phyloP scores from a whole-genome alignment of 2,113 vertebrate species.

The Urocitellus parryii region DNA sequence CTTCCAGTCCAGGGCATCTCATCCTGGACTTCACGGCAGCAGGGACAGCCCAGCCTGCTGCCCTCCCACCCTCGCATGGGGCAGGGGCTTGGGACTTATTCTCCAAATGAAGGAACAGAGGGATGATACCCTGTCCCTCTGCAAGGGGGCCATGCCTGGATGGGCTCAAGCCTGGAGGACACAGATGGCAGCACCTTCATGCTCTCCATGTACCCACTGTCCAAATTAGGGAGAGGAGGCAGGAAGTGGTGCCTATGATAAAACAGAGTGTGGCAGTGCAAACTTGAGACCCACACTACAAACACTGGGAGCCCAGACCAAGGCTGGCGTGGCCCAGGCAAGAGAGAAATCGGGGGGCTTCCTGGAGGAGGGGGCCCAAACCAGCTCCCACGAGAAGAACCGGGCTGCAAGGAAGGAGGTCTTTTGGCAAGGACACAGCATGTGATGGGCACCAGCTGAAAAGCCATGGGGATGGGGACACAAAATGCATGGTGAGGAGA shows the following conservation, averaged over 20 bases:
- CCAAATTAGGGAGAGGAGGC: background rate
- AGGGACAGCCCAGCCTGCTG: background rate
- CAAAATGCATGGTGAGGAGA: rapidly evolving
- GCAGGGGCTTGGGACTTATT: background rate
- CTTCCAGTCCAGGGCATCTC: background rate
- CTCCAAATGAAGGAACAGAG: background rate
- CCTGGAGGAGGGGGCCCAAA: background rate
- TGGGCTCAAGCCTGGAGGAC: background rate
- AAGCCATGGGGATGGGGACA: rapidly evolving
- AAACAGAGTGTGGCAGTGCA: rapidly evolving
- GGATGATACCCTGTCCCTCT: rapidly evolving
- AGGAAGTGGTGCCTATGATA: rapidly evolving
- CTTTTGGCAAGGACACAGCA: background rate
- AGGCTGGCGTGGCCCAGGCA: rapidly evolving
- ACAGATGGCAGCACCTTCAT: rapidly evolving
- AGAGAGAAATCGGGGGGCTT: background rate
- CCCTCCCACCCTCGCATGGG: background rate
- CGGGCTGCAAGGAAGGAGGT: background rate
- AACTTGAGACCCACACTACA: rapidly evolving
- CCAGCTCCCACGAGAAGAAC: background rate
- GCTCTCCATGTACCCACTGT: too few species aligned
- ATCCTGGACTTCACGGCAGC: background rate
- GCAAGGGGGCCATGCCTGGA: background rate
- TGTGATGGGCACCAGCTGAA: rapidly evolving
- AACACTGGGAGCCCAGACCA: rapidly evolving